phyloP scores from a whole-genome alignment of 2,888 invertebrate genomes.

The Stenotaenia linearis region DNA sequence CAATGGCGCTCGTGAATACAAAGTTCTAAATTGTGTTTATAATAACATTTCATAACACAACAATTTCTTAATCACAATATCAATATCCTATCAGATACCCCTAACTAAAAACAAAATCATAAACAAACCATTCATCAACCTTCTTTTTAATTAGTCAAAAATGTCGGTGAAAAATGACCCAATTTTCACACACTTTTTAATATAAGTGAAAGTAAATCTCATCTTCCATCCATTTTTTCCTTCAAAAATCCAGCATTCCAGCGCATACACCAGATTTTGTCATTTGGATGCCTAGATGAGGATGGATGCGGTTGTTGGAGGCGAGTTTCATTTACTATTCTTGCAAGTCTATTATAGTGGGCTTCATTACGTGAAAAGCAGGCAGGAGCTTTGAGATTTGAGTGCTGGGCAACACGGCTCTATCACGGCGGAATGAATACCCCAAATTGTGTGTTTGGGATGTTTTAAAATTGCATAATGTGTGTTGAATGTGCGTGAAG shows the following conservation, averaged over 20 bases:
- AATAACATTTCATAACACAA: too few species aligned
- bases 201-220: background rate
- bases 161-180: background rate
- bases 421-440: background rate
- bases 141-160: background rate
- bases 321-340: background rate
- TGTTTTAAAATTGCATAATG: slow-evolving; percentile 14
- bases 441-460: slow-evolving; percentile 12
- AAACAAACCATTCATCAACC: background rate
- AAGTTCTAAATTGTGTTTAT: too few species aligned
- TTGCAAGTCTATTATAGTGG: background rate
- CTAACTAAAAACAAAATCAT: too few species aligned
- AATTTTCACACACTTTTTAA: background rate
- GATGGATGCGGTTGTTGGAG: slow-evolving; percentile 19
- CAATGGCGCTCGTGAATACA: too few species aligned
- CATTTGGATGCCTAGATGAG: background rate
- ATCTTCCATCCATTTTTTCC: background rate
- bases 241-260: background rate
- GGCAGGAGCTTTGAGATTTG: slow-evolving; percentile 2
- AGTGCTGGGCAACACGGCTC: background rate
- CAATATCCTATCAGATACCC: too few species aligned
- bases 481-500: background rate
- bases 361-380: slow-evolving; percentile 1
- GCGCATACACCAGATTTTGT: background rate
- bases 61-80: too few species aligned